phyloP scores from a whole-genome alignment of 2,797 vertebrate species.

The Tadarida brasiliensis region DNA sequence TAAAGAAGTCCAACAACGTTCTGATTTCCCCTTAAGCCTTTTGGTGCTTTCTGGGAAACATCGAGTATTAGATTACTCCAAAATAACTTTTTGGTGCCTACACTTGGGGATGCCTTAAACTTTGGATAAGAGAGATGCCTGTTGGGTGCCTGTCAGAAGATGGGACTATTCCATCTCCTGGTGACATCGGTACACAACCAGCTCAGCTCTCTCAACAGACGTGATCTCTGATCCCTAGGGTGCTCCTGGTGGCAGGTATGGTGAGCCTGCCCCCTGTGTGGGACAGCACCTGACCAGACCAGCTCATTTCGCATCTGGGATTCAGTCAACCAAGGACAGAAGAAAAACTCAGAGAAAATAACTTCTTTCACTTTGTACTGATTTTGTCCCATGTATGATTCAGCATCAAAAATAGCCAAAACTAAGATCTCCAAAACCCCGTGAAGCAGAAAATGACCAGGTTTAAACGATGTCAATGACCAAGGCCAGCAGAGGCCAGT shows the following conservation, averaged over 20 bases:
- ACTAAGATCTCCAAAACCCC: neutral
- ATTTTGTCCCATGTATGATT: neutral
- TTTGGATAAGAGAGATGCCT: neutral
- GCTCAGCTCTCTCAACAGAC: neutral
- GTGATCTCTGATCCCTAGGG: neutral
- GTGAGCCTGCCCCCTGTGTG: rapidly evolving
- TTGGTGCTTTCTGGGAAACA: neutral
- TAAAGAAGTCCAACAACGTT: neutral
- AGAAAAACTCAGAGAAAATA: neutral
- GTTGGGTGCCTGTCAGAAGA: neutral
- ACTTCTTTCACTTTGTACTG: neutral
- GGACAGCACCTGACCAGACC: rapidly evolving
- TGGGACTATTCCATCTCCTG: neutral
- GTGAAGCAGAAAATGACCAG: neutral
- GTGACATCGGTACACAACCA: neutral
- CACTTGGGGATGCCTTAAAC: neutral
- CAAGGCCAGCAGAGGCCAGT: neutral
- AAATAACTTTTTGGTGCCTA: neutral
- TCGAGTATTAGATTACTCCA: neutral
- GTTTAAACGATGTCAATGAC: no score
- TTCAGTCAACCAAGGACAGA: no score
- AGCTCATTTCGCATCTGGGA: neutral
- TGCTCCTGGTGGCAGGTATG: rapidly evolving
- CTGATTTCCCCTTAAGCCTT: neutral
- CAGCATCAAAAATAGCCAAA: neutral